Evolutionary conservation across 1,140 invertebrate species (phyloP).

Genomic region (Babylonia areolata): DNA sequence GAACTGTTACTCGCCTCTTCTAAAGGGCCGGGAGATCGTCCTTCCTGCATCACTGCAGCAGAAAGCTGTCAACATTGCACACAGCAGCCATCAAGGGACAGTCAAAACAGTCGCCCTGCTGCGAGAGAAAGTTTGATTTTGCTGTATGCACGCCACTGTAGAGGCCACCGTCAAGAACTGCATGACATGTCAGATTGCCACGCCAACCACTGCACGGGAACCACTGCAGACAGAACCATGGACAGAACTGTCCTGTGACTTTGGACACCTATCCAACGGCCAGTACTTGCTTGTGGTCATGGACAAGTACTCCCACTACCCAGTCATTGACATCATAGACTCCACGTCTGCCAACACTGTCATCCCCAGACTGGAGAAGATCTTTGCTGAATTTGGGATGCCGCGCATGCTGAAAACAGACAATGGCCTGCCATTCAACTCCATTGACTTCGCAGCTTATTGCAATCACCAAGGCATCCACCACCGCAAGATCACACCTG

Average conservation of each 20-base stretch:
- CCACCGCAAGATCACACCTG: conserved; percentile 51
- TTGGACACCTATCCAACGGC: conserved; percentile 58
- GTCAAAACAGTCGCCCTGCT: too few relatives aligned
- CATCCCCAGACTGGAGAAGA: conserved; percentile 30
- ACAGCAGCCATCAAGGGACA: too few relatives aligned
- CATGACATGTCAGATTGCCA: too few relatives aligned
- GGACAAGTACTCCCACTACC: conserved; percentile 61
- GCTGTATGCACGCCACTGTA: too few relatives aligned
- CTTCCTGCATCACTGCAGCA: too few relatives aligned
- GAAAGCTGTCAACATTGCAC: too few relatives aligned
- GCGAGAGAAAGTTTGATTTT: too few relatives aligned
- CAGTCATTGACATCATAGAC: conserved; percentile 47
- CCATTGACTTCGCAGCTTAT: conserved; percentile 40
- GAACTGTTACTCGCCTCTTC: too few relatives aligned
- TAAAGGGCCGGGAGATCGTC: too few relatives aligned
- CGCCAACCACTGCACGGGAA: too few relatives aligned
- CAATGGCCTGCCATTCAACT: too few relatives aligned
- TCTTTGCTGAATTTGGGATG: conserved; percentile 46
- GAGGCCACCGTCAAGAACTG: too few relatives aligned
- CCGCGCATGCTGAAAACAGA: conserved; percentile 50
- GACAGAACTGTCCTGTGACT: conserved; percentile 59
- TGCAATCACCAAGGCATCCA: conserved; percentile 38
- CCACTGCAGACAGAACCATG: conserved; percentile 35
- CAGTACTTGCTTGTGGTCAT: conserved; percentile 61
- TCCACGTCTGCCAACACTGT: conserved; percentile 29